These are phyloP conservation scores for Alligator sinensis DNA, from an alignment of 2,113 vertebrate genomes.

Conservation along the genomic window DNA sequence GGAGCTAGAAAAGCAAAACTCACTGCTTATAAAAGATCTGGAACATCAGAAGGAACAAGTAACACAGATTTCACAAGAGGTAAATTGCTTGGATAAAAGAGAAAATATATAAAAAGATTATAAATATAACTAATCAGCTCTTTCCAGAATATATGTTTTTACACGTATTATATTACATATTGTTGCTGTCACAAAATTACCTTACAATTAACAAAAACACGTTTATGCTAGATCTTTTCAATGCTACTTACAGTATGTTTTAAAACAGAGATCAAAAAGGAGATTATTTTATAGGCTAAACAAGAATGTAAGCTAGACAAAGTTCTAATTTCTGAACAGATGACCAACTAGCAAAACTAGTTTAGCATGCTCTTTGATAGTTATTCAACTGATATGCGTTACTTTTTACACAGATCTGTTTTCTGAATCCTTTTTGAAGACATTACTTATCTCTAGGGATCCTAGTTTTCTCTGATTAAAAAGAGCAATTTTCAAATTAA, in stretches of 20 bases:
- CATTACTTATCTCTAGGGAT: background rate
- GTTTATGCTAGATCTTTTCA: constrained; percentile 45
- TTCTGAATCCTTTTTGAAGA: constrained; percentile 22
- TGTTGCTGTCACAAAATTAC: constrained; percentile 47
- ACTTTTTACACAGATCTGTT: constrained; percentile 36
- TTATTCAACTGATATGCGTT: constrained; percentile 39
- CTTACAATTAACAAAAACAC: constrained; percentile 52
- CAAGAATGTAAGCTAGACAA: constrained; percentile 59
- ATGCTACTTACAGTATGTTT: constrained; percentile 58
- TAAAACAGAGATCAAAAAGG: constrained; percentile 71
- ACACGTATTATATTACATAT: constrained; percentile 53
- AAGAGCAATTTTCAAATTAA: too few species aligned
- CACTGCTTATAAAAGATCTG: constrained; percentile 90
- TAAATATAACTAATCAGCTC: constrained; percentile 29
- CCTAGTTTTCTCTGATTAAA: too few species aligned
- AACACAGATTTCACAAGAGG: constrained; percentile 90
- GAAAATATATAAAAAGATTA: constrained; percentile 27
- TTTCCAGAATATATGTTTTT: constrained; percentile 64
- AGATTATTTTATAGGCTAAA: constrained; percentile 72
- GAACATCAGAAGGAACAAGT: constrained; percentile 85
- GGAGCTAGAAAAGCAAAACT: constrained; percentile 95
- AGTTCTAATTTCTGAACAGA: constrained; percentile 62
- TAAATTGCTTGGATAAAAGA: constrained; percentile 76
- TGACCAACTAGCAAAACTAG: constrained; percentile 64
- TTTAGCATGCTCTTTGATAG: constrained; percentile 55